A percentile compares a stretch with the other conserved stretches of the same genome.
Conservation (phyloP, 2,113 vertebrate genomes). For the Chrysochloris asiatica region DNA sequence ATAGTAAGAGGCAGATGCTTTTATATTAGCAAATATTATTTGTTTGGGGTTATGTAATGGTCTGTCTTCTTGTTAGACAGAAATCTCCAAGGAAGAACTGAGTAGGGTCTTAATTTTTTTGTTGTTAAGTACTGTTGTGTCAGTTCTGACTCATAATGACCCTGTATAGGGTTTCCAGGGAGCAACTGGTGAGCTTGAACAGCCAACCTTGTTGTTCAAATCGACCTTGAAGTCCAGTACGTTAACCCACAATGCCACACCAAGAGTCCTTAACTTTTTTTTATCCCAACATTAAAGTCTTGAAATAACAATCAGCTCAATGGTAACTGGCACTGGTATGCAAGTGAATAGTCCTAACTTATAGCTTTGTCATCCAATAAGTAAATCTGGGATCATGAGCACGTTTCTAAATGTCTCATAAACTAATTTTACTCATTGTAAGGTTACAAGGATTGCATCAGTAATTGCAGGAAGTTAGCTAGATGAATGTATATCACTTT, state of each 20-base stretch:
- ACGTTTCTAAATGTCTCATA: conserved; percentile 8
- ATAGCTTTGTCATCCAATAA: background rate
- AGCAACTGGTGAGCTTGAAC: too few species aligned
- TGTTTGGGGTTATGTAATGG: background rate
- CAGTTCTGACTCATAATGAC: too few species aligned
- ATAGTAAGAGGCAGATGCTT: background rate
- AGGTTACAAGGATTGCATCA: background rate
- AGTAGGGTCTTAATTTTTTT: background rate
- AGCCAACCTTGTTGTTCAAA: too few species aligned
- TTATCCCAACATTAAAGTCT: background rate
- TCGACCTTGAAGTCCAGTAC: too few species aligned
- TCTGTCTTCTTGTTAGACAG: background rate
- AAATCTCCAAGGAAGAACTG: background rate
- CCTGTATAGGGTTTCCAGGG: too few species aligned
- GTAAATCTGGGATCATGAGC: background rate
- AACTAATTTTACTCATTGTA: background rate
- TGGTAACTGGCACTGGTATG: background rate
- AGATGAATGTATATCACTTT: background rate
- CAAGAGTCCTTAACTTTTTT: too few species aligned
- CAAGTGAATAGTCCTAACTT: background rate
- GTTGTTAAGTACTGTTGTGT: too few species aligned
- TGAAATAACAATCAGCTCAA: background rate
- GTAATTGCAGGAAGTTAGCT: background rate
- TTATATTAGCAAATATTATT: background rate
- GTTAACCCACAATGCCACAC: too few species aligned